Percentiles rank a stretch among this genome's conserved stretches.
These are phyloP conservation scores for Monodelphis domestica DNA, from an alignment of 2,797 vertebrate genomes.

Conservation along the genomic window DNA sequence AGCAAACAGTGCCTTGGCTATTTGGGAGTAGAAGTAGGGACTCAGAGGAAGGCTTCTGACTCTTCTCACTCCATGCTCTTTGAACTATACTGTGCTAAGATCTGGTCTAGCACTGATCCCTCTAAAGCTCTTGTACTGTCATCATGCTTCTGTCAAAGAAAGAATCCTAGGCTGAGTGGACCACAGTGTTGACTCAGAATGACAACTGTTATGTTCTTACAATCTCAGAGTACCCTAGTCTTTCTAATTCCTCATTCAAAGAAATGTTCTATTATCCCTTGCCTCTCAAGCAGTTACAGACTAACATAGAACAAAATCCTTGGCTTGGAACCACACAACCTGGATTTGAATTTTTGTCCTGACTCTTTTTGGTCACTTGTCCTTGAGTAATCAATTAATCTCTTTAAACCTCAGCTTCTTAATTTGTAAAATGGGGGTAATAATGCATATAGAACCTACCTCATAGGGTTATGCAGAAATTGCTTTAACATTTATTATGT, in stretches of 20 bases:
- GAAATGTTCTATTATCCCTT: neutral
- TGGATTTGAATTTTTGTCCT: neutral
- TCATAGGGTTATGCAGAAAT: neutral
- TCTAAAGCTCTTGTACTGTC: neutral
- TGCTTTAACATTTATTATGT: neutral
- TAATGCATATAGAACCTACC: neutral
- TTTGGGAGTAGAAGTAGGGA: too few relatives aligned
- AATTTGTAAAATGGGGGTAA: neutral
- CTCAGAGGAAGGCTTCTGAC: too few relatives aligned
- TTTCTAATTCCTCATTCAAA: neutral
- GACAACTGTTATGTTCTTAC: neutral
- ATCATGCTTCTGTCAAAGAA: neutral
- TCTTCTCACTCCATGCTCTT: too few relatives aligned
- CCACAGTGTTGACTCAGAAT: neutral
- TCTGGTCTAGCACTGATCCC: neutral
- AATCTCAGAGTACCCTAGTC: neutral
- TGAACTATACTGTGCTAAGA: neutral
- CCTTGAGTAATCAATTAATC: neutral
- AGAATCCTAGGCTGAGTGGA: neutral
- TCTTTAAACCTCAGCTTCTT: neutral
- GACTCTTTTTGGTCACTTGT: neutral
- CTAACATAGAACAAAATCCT: neutral
- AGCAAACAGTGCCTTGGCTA: too few relatives aligned
- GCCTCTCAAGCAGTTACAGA: neutral
- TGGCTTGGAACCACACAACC: neutral